Percentiles rank a stretch among this genome's conserved stretches.
Conservation (phyloP, 2,113 vertebrate genomes). For the Taurulus bubalis region DNA sequence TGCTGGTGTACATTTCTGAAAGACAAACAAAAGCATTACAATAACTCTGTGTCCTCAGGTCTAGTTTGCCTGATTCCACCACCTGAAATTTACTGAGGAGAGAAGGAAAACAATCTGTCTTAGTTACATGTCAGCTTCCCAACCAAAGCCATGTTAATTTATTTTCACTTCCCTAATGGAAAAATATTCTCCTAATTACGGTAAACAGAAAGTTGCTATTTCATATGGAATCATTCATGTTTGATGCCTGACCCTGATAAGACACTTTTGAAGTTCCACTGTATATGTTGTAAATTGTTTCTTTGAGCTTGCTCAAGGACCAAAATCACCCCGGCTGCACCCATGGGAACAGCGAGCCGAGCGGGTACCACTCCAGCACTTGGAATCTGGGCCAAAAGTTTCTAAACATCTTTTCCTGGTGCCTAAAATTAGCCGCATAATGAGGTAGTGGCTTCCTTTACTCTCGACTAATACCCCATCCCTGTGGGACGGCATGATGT, state of each 20-base stretch:
- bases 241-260: constrained; percentile 86
- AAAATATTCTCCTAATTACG: constrained; percentile 87
- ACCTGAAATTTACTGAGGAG: constrained; percentile 27
- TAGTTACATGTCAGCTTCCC: constrained; percentile 69
- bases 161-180: constrained; percentile 86
- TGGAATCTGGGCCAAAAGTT: constrained; percentile 78
- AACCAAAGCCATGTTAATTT: constrained; percentile 82
- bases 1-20: background rate
- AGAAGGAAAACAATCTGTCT: constrained; percentile 19
- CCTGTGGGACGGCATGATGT: constrained; percentile 79
- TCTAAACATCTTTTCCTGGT: constrained; percentile 85
- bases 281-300: constrained; percentile 86
- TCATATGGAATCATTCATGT: constrained; percentile 89
- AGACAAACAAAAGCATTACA: background rate
- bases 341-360: constrained; percentile 77
- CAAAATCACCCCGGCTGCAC: constrained; percentile 84
- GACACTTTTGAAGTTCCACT: constrained; percentile 87
- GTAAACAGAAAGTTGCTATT: constrained; percentile 87
- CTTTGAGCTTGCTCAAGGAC: constrained; percentile 85
- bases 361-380: constrained; percentile 75
- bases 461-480: constrained; percentile 81
- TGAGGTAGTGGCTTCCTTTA: constrained; percentile 85
- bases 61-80: constrained; percentile 22
- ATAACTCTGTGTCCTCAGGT: background rate
- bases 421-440: constrained; percentile 87